Base-by-base conservation (phyloP, 2,888 invertebrate genomes). In the Heliconius sara region DNA sequence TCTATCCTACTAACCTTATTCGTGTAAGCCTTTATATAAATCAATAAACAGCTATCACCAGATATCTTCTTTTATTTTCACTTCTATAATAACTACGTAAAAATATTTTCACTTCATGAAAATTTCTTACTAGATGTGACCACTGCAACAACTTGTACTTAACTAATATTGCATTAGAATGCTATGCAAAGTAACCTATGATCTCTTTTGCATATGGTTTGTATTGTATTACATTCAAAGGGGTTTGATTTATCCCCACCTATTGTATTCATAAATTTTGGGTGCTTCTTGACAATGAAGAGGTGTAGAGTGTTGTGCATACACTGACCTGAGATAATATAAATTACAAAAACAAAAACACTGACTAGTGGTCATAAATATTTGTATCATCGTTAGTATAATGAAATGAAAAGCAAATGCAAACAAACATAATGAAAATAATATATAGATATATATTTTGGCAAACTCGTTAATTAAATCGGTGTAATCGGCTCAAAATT, bases 161-260 rank as follows among this genome's bases (percentile, higher is more conserved):
- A 85, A 95, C 94, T 94, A 91, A 91, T 88, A 87, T 83, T 82
- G 79, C 85, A 87, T 83, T 85, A 84, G 87, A 86, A 86, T 85
- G 85, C 83, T 86, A 83, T 87, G 84, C 83, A 89, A 86, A 86
- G 88, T 84, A 88, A 79, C 77, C 79, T 87, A 80, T 87, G 84
- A 87, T 81, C 85, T 83, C 84, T 86, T 91, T 90, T 92, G 89
- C 91, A 91, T 92, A 90, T 85, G 87, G 86, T 89, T 91, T 91
- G 88, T 90, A 86, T 83, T 88, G 84, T 85, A 87, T 88, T 85
- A 87, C 83, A 83, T 79, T 76, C 76, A 83, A 86, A 90, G 87
- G 91, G 92, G 91, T 87, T 79, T 87, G 85, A 83, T 86, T 86
- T 88, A 89, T 85, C 91, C 91, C 89, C 91, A 92, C 90, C 87